Evolutionary conservation across 1,140 invertebrate species (phyloP), one percentile per base, ranked within the genome.

Genomic region (Drosophila nikananu): DNA sequence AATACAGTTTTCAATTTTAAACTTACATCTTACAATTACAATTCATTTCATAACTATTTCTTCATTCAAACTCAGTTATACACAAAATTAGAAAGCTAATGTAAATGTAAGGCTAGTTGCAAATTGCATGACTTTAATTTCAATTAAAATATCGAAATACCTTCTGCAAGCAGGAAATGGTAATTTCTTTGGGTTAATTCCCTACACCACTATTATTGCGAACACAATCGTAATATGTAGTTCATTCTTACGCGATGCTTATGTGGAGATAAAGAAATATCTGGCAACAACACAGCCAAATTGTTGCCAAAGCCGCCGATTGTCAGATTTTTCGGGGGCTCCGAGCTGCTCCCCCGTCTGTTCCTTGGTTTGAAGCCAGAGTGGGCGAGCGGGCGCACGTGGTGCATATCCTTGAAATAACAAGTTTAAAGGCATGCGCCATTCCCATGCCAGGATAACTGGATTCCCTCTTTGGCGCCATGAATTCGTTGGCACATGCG

Each of bases 371-470:
- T 58, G 27, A 54, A 71, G 57, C 49, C 52, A 42, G 27, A 25
- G 19, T 8, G 30, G 21, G 51, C 30, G 51, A 54, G 51, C 30
- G 30, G n/a, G n/a, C 51, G 51, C 30, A 30, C 67, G 71, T 63
- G 65, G 84, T 68, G 77, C 68, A 87, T 81, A 83, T 87, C 70
- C 73, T 83, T 87, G 86, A 89, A 89, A 89, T 90, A 89, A 89
- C 84, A 90, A 89, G 86, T 89, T 89, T 89, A 89, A 89, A 89
- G 81, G 77, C 86, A 89, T 81, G 68, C 66, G 72, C 63, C 86
- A 83, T 77, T 77, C 77, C 30, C 73, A 44, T 77, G 63, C 41
- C 48, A 57, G 57, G 75, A 67, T 77, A 77, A 77, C 74, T 57
- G 51, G 52, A 68, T 67, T 70, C 75, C 65, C 74, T 70, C 64